Evolutionary conservation across 2,797 vertebrate genomes (phyloP).

Genomic region (Sebastes glaucus): DNA sequence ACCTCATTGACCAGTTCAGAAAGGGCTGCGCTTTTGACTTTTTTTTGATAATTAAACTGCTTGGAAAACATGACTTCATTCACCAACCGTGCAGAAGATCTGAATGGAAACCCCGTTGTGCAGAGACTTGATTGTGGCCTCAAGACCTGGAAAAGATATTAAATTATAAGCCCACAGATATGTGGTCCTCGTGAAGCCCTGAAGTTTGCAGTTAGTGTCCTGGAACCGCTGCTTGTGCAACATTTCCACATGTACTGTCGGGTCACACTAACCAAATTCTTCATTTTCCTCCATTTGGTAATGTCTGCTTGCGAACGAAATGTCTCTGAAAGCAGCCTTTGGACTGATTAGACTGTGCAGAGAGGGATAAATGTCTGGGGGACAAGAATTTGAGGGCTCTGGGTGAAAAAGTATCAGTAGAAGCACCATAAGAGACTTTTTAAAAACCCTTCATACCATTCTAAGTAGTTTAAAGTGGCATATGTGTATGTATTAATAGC

Average conservation of each 20-base stretch:
- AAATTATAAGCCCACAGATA: slow-evolving; percentile 62
- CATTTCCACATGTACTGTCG: slow-evolving; percentile 69
- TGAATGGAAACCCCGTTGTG: slow-evolving; percentile 59
- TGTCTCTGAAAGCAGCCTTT: slow-evolving; percentile 49
- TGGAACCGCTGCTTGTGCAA: slow-evolving; percentile 49
- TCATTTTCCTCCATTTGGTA: slow-evolving; percentile 66
- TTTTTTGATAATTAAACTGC: slow-evolving; percentile 41
- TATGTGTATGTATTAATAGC: background rate
- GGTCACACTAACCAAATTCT: slow-evolving; percentile 57
- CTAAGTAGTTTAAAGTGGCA: background rate
- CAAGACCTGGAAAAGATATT: slow-evolving; percentile 75
- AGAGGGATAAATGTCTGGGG: slow-evolving; percentile 4
- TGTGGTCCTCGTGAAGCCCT: slow-evolving; percentile 60
- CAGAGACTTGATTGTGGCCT: slow-evolving; percentile 61
- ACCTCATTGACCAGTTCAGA: slow-evolving; percentile 34
- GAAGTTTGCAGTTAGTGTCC: slow-evolving; percentile 51
- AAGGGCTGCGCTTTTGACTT: slow-evolving; percentile 47
- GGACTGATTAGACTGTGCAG: slow-evolving; percentile 32
- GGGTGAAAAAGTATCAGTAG: slow-evolving; percentile 17
- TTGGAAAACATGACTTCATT: slow-evolving; percentile 72
- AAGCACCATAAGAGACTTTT: background rate
- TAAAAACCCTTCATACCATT: background rate
- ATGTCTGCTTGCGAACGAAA: slow-evolving; percentile 65
- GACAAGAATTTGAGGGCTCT: background rate
- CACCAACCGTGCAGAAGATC: slow-evolving; percentile 35